phyloP scores from a whole-genome alignment of 2,888 invertebrate genomes.

The Stegophylla sp. region DNA sequence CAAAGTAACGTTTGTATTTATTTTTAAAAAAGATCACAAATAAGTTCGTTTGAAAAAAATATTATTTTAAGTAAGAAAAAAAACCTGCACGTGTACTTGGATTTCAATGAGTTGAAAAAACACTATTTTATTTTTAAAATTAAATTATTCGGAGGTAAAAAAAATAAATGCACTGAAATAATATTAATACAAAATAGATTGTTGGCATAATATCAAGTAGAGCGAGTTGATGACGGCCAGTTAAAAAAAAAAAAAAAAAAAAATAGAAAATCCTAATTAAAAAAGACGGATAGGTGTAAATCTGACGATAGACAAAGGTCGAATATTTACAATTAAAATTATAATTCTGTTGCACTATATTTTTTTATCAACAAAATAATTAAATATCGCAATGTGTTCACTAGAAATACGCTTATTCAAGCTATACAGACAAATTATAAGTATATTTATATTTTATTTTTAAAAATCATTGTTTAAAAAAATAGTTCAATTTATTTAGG shows the following conservation, averaged over 20 bases:
- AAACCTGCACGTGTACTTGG: not conserved
- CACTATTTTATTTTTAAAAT: slow-evolving; percentile 50
- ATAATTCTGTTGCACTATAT: not conserved
- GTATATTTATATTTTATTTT: not conserved
- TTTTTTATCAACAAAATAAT: not conserved
- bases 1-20: slow-evolving; percentile 30
- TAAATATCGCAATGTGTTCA: not conserved
- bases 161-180: slow-evolving; percentile 36
- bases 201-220: slow-evolving; percentile 43
- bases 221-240: not conserved
- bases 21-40: slow-evolving; percentile 2
- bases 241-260: not conserved
- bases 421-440: not conserved
- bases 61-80: slow-evolving; percentile 33
- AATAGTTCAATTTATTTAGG: not conserved
- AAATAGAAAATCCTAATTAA: slow-evolving; percentile 21
- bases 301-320: slow-evolving; percentile 1
- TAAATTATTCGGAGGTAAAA: slow-evolving; percentile 47
- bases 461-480: not conserved
- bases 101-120: slow-evolving; percentile 38
- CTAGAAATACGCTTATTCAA: not conserved
- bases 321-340: not conserved
- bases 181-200: slow-evolving; percentile 45
- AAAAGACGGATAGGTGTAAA: slow-evolving; percentile 24
- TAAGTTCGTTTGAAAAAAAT: slow-evolving; percentile 9